phyloP scores from a whole-genome alignment of 2,797 vertebrate genomes.

The Octomys mimax region DNA sequence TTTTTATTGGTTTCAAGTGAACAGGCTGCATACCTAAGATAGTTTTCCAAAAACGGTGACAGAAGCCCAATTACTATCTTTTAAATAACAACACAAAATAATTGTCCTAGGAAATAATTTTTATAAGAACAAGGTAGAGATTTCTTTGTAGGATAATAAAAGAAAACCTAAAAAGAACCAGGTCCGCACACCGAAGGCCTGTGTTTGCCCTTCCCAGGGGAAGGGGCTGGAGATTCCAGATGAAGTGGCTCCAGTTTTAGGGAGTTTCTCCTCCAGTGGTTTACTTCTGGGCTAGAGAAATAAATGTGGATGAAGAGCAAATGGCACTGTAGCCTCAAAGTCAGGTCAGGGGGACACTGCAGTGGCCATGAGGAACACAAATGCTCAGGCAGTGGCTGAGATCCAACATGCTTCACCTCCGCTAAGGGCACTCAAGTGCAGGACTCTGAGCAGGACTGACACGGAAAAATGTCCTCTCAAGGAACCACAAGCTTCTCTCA shows the following conservation, averaged over 20 bases:
- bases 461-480: not conserved
- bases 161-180: slow-evolving; percentile 42
- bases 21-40: slow-evolving; percentile 69
- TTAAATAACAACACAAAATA: slow-evolving; percentile 78
- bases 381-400: not conserved
- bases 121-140: slow-evolving; percentile 64
- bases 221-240: not conserved
- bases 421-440: not conserved
- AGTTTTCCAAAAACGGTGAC: slow-evolving; percentile 75
- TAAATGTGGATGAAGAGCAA: not conserved
- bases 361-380: not conserved
- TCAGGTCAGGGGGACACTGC: not conserved
- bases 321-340: not conserved
- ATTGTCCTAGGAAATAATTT: slow-evolving; percentile 78
- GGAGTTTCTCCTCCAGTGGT: not conserved
- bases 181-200: not conserved
- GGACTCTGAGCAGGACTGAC: not conserved
- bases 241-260: not conserved
- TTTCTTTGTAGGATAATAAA: slow-evolving; percentile 66
- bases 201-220: not conserved
- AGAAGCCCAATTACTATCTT: slow-evolving; percentile 77
- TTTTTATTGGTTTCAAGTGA: slow-evolving; percentile 58
- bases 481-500: not conserved
- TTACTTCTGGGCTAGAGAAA: not conserved
- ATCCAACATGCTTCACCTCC: not conserved